These are phyloP conservation scores for Drosophila vallismaia DNA, from an alignment of 2,888 invertebrate genomes.

Conservation along the genomic window DNA sequence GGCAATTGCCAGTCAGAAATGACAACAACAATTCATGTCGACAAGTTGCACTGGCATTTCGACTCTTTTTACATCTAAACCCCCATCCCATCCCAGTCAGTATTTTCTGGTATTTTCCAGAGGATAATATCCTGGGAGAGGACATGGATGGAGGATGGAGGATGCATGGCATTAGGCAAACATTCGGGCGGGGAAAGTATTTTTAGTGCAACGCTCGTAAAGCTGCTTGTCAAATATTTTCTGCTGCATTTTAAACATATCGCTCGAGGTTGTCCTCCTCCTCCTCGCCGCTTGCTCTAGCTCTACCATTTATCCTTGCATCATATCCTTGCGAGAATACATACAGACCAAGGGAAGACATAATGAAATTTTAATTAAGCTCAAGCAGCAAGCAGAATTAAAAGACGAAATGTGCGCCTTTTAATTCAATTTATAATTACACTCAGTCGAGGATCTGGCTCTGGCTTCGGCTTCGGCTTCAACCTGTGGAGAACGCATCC, in stretches of 20 bases:
- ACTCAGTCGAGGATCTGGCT: slow-evolving; percentile 23
- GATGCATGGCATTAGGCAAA: slow-evolving; percentile 63
- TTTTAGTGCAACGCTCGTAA: slow-evolving; percentile 69
- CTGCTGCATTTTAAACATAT: slow-evolving; percentile 62
- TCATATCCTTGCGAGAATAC: not conserved
- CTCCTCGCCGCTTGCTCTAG: no score
- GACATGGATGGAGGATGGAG: slow-evolving; percentile 49
- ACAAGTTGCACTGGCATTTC: slow-evolving; percentile 69
- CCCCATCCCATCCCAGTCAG: slow-evolving; percentile 18
- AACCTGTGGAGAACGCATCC: not conserved
- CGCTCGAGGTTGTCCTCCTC: slow-evolving; percentile 18
- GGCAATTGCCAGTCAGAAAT: slow-evolving; percentile 39
- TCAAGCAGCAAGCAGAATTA: slow-evolving; percentile 51
- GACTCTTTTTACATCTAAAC: slow-evolving; percentile 9
- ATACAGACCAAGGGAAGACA: slow-evolving; percentile 34
- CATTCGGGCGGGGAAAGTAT: slow-evolving; percentile 54
- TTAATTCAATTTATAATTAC: slow-evolving; percentile 75
- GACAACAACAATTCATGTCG: slow-evolving; percentile 75
- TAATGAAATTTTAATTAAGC: slow-evolving; percentile 75
- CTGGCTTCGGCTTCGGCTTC: not conserved
- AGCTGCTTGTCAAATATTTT: slow-evolving; percentile 73
- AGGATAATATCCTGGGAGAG: not conserved
- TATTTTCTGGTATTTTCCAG: slow-evolving; percentile 53
- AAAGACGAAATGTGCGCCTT: slow-evolving; percentile 61
- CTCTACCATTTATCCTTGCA: not conserved